Conservation (phyloP, 2,113 vertebrate species). For the Scytalopus superciliaris region DNA sequence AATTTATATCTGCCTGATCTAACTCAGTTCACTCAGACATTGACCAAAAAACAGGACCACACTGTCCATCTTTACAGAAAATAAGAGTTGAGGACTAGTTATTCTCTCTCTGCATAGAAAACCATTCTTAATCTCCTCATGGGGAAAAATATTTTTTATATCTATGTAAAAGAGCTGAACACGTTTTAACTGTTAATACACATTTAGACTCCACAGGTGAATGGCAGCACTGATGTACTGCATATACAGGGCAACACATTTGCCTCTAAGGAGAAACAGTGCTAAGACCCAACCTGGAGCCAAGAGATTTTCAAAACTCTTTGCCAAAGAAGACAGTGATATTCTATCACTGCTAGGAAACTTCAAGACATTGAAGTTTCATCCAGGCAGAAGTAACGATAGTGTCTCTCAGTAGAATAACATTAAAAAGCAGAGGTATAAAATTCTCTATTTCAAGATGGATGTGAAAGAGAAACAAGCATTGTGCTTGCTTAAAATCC, state of each 20-base stretch:
- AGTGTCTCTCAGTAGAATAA: neutral
- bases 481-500: neutral
- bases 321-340: neutral
- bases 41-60: neutral
- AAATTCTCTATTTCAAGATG: neutral
- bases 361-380: neutral
- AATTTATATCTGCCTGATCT: neutral
- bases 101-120: neutral
- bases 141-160: neutral
- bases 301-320: neutral
- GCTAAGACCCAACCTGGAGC: neutral
- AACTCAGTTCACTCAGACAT: neutral
- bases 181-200: neutral
- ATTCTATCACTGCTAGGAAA: neutral
- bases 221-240: neutral
- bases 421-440: neutral
- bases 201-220: neutral
- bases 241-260: neutral
- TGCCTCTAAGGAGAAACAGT: neutral
- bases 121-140: neutral
- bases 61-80: neutral
- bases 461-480: neutral
- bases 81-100: rapidly evolving
- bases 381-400: neutral
- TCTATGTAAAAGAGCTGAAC: neutral